These are phyloP conservation scores for Apomyelois bistriatella DNA, from an alignment of 2,888 invertebrate species.

Conservation along the genomic window DNA sequence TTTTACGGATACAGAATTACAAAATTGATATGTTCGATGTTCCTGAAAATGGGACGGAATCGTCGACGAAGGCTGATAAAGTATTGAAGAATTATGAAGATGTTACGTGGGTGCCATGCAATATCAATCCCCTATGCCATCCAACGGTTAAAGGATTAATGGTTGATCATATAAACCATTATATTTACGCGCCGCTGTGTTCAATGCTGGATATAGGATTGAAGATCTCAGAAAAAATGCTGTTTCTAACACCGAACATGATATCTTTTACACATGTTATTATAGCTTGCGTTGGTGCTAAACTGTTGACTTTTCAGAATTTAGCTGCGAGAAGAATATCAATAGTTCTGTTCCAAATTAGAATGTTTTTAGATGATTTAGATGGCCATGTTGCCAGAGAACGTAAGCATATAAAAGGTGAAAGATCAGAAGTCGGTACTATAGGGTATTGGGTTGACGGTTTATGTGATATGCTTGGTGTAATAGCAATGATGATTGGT, in stretches of 20 bases:
- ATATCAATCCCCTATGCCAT: constrained; percentile 86
- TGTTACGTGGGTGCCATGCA: constrained; percentile 83
- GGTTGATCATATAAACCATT: constrained; percentile 91
- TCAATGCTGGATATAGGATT: constrained; percentile 84
- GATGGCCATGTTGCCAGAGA: constrained; percentile 93
- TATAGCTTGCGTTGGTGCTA: constrained; percentile 86
- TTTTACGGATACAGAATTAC: constrained; percentile 85
- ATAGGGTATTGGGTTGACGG: constrained; percentile 91
- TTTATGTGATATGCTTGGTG: constrained; percentile 88
- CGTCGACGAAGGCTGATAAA: constrained; percentile 40
- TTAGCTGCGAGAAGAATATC: constrained; percentile 86
- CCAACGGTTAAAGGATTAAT: constrained; percentile 91
- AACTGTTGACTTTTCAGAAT: constrained; percentile 86
- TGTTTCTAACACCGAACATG: constrained; percentile 88
- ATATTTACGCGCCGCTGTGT: constrained; percentile 89
- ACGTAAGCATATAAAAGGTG: constrained; percentile 86
- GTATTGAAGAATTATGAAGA: constrained; percentile 65
- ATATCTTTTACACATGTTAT: constrained; percentile 90
- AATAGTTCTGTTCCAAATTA: constrained; percentile 87
- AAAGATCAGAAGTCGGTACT: constrained; percentile 89
- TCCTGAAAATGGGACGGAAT: constrained; percentile 35
- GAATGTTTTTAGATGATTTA: constrained; percentile 91
- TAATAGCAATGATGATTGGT: constrained; percentile 85
- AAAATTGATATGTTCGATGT: constrained; percentile 71
- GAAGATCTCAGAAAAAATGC: constrained; percentile 79